Evolutionary conservation across 2,888 invertebrate genomes (phyloP).

Genomic region (Dendrolimus houi): DNA sequence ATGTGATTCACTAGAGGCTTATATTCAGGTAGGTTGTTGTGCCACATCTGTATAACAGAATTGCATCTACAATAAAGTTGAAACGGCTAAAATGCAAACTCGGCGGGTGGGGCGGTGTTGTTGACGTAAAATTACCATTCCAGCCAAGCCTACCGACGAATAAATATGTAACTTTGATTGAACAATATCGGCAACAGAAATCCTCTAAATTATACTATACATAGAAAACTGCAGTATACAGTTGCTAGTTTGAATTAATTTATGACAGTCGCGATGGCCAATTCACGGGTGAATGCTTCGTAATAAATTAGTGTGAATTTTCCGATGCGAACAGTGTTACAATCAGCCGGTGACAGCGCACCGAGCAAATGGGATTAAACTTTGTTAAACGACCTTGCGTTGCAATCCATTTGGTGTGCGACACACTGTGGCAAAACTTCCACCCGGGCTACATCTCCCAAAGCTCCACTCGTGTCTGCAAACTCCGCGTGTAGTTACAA

Average conservation of each 20-base stretch:
- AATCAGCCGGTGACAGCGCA: conserved; percentile 52
- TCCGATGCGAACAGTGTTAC: conserved; percentile 44
- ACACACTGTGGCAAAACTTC: conserved; percentile 50
- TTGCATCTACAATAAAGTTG: conserved; percentile 42
- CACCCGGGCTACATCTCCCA: conserved; percentile 18
- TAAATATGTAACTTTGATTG: conserved; percentile 58
- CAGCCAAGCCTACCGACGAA: conserved; percentile 53
- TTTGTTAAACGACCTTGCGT: conserved; percentile 68
- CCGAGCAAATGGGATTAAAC: conserved; percentile 64
- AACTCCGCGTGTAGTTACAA: conserved; percentile 38
- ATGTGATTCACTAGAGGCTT: conserved; percentile 32
- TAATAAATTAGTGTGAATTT: conserved; percentile 50
- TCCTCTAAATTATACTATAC: background rate
- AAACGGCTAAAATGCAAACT: conserved; percentile 64
- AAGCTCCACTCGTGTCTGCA: conserved; percentile 19
- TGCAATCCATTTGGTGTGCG: conserved; percentile 60
- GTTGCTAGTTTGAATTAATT: conserved; percentile 30
- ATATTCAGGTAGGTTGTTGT: conserved; percentile 34
- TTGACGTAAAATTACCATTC: conserved; percentile 68
- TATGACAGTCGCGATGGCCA: conserved; percentile 28
- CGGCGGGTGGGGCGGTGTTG: conserved; percentile 43
- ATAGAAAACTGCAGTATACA: background rate
- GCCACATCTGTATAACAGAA: conserved; percentile 22
- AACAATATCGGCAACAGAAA: conserved; percentile 9
- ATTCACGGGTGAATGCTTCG: conserved; percentile 29